phyloP scores from a whole-genome alignment of 2,888 invertebrate genomes.

The Drosophila formosana region DNA sequence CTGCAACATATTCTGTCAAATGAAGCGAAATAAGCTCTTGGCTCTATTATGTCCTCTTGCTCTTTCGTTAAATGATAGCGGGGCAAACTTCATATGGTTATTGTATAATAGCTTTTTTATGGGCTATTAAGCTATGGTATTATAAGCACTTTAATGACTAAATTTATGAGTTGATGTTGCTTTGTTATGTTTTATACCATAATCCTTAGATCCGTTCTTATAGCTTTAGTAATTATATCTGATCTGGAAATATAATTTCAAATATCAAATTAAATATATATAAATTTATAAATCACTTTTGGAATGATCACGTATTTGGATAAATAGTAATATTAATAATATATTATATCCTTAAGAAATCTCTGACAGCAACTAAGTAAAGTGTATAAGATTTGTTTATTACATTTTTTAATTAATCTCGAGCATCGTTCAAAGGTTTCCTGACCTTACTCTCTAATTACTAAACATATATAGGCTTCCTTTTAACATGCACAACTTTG shows the following conservation, averaged over 20 bases:
- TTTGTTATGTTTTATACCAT: neutral
- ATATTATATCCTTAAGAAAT: no score
- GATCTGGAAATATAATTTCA: no score
- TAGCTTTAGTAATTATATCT: neutral
- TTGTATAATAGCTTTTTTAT: constrained; percentile 1
- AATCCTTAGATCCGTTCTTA: neutral
- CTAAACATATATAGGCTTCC: neutral
- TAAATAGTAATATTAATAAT: neutral
- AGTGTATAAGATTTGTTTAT: neutral
- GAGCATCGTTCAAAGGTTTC: neutral
- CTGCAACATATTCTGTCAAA: constrained; percentile 50
- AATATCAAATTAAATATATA: neutral
- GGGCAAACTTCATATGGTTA: constrained; percentile 2
- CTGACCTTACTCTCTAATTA: constrained; percentile 15
- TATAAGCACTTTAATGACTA: neutral
- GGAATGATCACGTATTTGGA: no score
- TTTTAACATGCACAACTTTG: neutral
- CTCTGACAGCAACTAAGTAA: no score
- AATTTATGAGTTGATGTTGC: constrained; percentile 2
- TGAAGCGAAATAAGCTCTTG: constrained; percentile 61
- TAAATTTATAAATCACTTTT: neutral
- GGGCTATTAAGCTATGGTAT: constrained; percentile 4
- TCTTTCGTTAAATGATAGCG: constrained; percentile 2
- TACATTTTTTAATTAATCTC: neutral
- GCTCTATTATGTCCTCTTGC: constrained; percentile 10